These are phyloP conservation scores for Doryteuthis pealeii DNA, from an alignment of 1,140 invertebrate species.

Conservation along the genomic window DNA sequence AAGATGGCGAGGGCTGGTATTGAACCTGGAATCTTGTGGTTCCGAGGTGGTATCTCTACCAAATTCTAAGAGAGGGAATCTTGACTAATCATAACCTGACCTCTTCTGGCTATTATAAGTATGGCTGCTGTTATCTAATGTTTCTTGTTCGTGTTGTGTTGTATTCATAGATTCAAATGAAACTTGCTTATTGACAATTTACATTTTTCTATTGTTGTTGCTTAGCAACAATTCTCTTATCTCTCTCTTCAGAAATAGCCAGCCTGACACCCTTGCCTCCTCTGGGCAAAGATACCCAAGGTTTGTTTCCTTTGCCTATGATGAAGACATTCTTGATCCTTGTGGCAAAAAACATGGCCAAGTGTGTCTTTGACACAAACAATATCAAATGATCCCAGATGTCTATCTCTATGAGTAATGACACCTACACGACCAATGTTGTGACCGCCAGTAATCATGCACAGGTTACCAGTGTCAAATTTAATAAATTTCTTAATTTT, in stretches of 20 bases:
- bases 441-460: conserved; percentile 98
- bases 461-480: conserved; percentile 96
- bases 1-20: too few species aligned
- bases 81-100: too few species aligned
- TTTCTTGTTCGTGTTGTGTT: too few species aligned
- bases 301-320: conserved; percentile 96
- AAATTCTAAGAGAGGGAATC: too few species aligned
- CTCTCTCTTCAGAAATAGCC: conserved; percentile 97
- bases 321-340: conserved; percentile 99
- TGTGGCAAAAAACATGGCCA: conserved; percentile 96
- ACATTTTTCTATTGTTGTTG: conserved; percentile 12
- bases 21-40: too few species aligned
- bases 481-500: conserved; percentile 99
- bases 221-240: conserved; percentile 72
- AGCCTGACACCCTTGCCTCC: conserved; percentile 96
- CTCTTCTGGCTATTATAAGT: too few species aligned
- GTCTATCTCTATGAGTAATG: conserved; percentile 93
- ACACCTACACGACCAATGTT: conserved; percentile 99
- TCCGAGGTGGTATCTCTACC: too few species aligned
- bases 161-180: too few species aligned
- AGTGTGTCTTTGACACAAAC: conserved; percentile 96
- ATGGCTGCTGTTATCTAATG: too few species aligned
- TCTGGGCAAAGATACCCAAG: conserved; percentile 95
- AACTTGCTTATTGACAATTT: not conserved
- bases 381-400: conserved; percentile 99